Base-by-base conservation (phyloP, 2,113 vertebrate genomes). In the Nycticryphes semicollaris region DNA sequence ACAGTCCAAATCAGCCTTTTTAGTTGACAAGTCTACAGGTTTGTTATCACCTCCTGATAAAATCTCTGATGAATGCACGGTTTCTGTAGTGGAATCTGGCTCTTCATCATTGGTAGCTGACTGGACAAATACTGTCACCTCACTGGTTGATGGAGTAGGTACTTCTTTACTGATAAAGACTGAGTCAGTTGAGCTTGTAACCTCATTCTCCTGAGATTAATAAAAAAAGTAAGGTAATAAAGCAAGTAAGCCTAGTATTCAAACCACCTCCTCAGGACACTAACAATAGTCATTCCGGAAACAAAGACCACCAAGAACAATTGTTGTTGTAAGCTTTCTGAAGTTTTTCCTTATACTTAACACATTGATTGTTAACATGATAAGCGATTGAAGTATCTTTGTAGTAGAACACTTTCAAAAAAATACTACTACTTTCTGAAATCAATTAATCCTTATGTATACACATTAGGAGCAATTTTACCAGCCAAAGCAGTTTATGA, bases 1-100 rank as follows among this genome's bases (percentile, higher is more conserved):
- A 30, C 96, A 89, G 87, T 98, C 97, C 18, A 62, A 39, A 80
- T 98, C 98, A 51, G 47, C 62, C 88, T 98, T 99, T 96, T 98
- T 99, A 35, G 98, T 98, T 37, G 99, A 99, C 87, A 99, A 97
- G 95, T 99, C 99, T 57, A 99, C 98, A 60, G 99, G 99, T 76
- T 95, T 97, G 45, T 98, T 98, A 75, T 91, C 82, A 84, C 84
- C 59, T 84, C 13, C 93, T 84, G 93, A 74, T 37, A 39, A 90
- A 91, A 79, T 4, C 68, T 96, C 66, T 17, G 92, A 68, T 54
- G 45, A 83, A 16, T 54, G 63, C 54, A 69, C 7, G 35, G 72
- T 66, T 86, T 90, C 96, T 16, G 80, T 76, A 43, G 66, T 66
- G 57, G 97, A 96, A 82, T 96, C 92, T 60, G 89, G 68, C 86